A percentile compares a stretch with the other conserved stretches of the same genome.
These are phyloP conservation scores for Eupithecia exiguata DNA, from an alignment of 2,888 invertebrate species.

Conservation along the genomic window DNA sequence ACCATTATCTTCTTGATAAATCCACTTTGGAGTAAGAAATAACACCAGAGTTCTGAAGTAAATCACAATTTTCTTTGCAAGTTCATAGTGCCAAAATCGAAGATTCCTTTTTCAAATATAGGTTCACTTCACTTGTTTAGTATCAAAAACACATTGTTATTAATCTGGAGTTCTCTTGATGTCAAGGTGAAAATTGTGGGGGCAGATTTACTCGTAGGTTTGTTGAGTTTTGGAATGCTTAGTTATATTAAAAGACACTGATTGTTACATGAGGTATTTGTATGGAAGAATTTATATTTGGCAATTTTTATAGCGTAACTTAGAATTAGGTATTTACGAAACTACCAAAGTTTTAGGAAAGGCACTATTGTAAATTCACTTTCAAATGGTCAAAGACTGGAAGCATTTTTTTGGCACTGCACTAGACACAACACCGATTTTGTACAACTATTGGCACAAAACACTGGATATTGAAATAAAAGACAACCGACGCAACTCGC, in stretches of 20 bases:
- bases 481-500: constrained; percentile 41
- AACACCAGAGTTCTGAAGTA: neutral
- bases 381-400: constrained; percentile 25
- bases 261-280: neutral
- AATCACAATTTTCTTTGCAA: neutral
- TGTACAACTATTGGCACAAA: constrained; percentile 58
- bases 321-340: neutral
- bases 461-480: constrained; percentile 49
- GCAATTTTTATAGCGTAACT: constrained; percentile 8
- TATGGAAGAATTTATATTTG: constrained; percentile 12
- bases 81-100: neutral
- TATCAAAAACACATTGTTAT: too few relatives aligned
- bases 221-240: neutral
- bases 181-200: neutral
- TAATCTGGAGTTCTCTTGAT: too few relatives aligned
- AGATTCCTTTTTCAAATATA: constrained; percentile 9
- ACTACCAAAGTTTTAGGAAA: neutral
- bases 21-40: neutral
- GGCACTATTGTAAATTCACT: constrained; percentile 14
- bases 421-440: constrained; percentile 52
- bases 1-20: constrained; percentile 2
- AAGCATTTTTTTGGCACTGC: constrained; percentile 57
- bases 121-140: constrained; percentile 17
- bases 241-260: neutral
- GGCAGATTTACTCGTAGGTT: neutral